Percentiles rank a stretch among this genome's conserved stretches.
Evolutionary conservation across 2,888 invertebrate species (phyloP).

Genomic region (Acleris emargana): DNA sequence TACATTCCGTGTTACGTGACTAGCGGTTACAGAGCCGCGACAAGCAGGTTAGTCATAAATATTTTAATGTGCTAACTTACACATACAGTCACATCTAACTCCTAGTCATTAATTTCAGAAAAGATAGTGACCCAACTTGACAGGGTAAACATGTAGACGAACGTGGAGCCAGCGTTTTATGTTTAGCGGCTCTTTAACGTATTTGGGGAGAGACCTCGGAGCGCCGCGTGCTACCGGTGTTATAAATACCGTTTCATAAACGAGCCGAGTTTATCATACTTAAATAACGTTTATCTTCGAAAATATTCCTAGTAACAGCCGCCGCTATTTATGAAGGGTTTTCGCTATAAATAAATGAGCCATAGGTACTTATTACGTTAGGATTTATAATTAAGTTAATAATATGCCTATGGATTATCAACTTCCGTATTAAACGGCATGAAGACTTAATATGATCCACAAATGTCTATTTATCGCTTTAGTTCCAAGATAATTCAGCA

Average conservation of each 20-base stretch:
- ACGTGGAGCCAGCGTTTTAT: constrained; percentile 28
- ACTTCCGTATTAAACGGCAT: no score
- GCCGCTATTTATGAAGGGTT: constrained; percentile 8
- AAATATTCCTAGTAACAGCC: constrained; percentile 42
- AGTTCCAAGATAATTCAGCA: constrained; percentile 57
- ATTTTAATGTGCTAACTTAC: constrained; percentile 14
- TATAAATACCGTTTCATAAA: constrained; percentile 60
- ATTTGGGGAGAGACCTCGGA: constrained; percentile 41
- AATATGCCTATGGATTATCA: no score
- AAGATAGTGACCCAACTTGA: constrained; percentile 18
- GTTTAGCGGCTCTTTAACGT: constrained; percentile 36
- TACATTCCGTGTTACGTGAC: constrained; percentile 10
- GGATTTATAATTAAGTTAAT: no score
- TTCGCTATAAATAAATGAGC: no score
- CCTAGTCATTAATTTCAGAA: constrained; percentile 6
- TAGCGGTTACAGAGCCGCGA: constrained; percentile 10
- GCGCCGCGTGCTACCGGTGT: constrained; percentile 44
- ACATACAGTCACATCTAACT: not conserved
- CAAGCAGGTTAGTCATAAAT: constrained; percentile 11
- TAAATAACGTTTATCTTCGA: constrained; percentile 54
- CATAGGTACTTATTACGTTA: no score
- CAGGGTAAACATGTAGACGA: constrained; percentile 31
- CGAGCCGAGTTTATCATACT: constrained; percentile 68
- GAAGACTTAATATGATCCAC: no score
- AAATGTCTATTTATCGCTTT: no score